phyloP scores from a whole-genome alignment of 2,797 vertebrate species.

The Enteromius treurensis region DNA sequence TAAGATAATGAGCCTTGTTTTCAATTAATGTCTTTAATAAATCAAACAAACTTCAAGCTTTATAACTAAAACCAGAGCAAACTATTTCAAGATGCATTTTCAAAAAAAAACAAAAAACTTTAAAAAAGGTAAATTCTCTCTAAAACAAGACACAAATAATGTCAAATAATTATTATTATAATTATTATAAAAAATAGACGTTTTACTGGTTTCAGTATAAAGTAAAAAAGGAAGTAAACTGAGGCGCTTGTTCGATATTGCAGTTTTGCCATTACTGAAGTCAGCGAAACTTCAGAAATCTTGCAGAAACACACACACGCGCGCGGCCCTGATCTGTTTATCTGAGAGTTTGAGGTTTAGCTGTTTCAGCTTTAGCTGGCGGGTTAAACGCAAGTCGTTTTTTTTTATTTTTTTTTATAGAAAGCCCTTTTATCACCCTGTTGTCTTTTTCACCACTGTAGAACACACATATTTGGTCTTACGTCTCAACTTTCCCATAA shows the following conservation, averaged over 20 bases:
- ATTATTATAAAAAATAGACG: not conserved
- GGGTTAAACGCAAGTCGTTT: not conserved
- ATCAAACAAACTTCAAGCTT: not conserved
- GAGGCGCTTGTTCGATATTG: constrained; percentile 8
- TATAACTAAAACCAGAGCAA: no score
- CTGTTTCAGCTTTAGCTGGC: constrained; percentile 20
- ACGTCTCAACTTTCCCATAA: constrained; percentile 20
- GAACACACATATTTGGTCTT: constrained; percentile 4
- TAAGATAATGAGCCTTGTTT: not conserved
- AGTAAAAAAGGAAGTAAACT: not conserved
- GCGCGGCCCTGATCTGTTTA: constrained; percentile 17
- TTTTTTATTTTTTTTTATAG: not conserved
- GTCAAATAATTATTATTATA: not conserved
- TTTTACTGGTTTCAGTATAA: not conserved
- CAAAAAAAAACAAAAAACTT: no score
- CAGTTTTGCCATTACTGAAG: not conserved
- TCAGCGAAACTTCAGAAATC: constrained; percentile 10
- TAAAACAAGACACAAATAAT: not conserved
- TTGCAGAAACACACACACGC: constrained; percentile 4
- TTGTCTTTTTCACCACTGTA: not conserved
- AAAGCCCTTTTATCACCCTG: constrained; percentile 5
- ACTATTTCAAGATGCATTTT: not conserved
- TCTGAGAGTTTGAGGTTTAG: constrained; percentile 43
- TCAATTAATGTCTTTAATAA: no score
- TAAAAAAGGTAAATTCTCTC: not conserved